Conservation (phyloP, 2,113 vertebrate species). For the Otocyon megalotis region DNA sequence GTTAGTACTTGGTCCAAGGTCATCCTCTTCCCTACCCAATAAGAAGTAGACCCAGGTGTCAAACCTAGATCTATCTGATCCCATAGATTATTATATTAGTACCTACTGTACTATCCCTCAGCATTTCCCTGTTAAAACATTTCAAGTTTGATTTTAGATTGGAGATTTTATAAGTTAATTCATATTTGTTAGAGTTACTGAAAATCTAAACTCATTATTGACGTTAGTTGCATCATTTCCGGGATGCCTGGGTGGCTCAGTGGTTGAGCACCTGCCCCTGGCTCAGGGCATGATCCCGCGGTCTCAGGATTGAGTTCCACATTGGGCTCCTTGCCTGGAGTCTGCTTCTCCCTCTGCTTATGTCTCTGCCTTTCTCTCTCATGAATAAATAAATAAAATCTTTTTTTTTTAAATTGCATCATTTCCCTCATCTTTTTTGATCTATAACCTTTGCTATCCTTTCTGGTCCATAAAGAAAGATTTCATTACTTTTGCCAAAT, state of each 20-base stretch:
- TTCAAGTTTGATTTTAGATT: neutral
- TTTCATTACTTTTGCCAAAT: neutral
- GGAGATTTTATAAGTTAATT: slow-evolving; percentile 5
- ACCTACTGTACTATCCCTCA: neutral
- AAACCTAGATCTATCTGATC: neutral
- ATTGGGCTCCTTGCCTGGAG: too few species aligned
- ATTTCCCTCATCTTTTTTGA: neutral
- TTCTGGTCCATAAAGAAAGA: neutral
- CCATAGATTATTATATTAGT: too few species aligned
- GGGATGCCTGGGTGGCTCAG: too few species aligned
- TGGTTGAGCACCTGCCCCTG: too few species aligned
- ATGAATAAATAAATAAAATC: too few species aligned
- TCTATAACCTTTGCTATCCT: neutral
- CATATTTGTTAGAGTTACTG: neutral
- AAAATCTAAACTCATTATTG: neutral
- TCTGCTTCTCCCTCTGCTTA: too few species aligned
- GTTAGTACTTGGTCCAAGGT: neutral
- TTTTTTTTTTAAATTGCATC: neutral
- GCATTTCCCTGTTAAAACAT: neutral
- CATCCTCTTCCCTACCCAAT: neutral
- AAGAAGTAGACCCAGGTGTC: neutral
- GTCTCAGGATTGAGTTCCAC: too few species aligned
- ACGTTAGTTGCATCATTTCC: neutral
- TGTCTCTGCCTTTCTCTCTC: too few species aligned
- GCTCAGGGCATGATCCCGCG: too few species aligned